Conservation (phyloP, 2,888 invertebrate species). For the Caenorhabditis becei region DNA sequence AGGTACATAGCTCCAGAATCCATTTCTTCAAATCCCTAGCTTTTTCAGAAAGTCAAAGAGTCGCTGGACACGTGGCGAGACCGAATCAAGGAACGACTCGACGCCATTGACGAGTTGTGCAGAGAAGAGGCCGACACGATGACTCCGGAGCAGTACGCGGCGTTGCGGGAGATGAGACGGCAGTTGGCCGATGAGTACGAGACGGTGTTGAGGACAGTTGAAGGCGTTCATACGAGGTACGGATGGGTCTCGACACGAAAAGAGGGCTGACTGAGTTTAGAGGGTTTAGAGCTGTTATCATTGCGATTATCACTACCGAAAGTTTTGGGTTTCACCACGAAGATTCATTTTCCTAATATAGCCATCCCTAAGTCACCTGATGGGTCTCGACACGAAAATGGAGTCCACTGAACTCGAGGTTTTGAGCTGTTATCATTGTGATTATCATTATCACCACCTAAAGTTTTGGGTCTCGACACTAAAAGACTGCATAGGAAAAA, state of each 20-base stretch:
- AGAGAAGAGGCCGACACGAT: conserved; percentile 89
- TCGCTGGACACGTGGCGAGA: conserved; percentile 71
- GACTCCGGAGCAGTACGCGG: conserved; percentile 92
- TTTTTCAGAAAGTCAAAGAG: conserved; percentile 65
- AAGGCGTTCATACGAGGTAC: conserved; percentile 67
- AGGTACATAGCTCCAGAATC: conserved; percentile 58
- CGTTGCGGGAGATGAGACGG: conserved; percentile 83
- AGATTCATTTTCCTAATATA: no score
- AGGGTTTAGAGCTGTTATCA: no score
- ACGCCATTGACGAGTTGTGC: conserved; percentile 71
- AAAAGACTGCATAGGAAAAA: no score
- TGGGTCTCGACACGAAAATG: background rate
- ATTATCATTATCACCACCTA: no score
- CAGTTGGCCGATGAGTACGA: conserved; percentile 74
- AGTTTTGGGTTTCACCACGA: no score
- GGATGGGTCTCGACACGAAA: background rate
- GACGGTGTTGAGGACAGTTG: conserved; percentile 69
- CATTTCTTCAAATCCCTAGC: background rate
- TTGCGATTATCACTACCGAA: no score
- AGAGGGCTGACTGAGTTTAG: no score
- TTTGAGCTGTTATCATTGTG: no score
- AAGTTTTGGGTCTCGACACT: no score
- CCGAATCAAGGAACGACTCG: conserved; percentile 64
- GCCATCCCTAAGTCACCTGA: no score
- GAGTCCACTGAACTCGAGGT: no score